These are phyloP conservation scores for Euglossa dilemma DNA, from an alignment of 1,140 invertebrate genomes.

Conservation along the genomic window DNA sequence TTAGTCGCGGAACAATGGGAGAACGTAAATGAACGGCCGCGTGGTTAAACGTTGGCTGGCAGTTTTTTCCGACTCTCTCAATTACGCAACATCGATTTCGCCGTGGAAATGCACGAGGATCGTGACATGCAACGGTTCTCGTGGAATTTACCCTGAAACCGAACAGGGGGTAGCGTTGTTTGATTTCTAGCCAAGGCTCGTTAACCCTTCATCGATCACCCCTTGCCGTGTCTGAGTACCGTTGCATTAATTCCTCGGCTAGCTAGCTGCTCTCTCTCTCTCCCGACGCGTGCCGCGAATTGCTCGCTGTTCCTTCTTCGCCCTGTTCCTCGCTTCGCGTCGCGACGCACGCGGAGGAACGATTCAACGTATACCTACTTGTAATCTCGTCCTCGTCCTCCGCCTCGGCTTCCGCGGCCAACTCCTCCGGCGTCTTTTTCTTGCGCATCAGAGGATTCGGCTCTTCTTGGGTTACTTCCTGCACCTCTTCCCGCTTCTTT, in stretches of 20 bases:
- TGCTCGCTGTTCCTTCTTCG: not conserved
- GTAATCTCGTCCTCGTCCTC: constrained; percentile 98
- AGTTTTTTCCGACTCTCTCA: constrained; percentile 11
- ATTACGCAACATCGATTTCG: not conserved
- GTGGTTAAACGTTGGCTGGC: not conserved
- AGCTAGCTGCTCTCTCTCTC: constrained; percentile 11
- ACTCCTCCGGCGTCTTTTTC: constrained; percentile 98
- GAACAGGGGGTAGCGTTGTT: constrained; percentile 44
- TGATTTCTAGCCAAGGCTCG: constrained; percentile 68
- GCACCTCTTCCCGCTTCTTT: constrained; percentile 96
- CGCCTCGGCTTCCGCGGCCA: constrained; percentile 96
- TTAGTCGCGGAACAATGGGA: not conserved
- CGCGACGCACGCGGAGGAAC: too few species aligned
- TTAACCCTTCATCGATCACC: constrained; percentile 70
- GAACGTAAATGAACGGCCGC: not conserved
- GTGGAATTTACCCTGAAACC: constrained; percentile 35
- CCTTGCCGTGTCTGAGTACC: constrained; percentile 13
- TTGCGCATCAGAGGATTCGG: constrained; percentile 96
- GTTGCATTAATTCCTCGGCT: constrained; percentile 39
- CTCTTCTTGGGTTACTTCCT: constrained; percentile 91
- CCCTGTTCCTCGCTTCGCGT: not conserved
- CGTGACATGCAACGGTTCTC: not conserved
- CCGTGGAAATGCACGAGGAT: not conserved
- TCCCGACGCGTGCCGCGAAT: not conserved
- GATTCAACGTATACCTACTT: constrained; percentile 94